Base-by-base conservation (phyloP, 2,888 invertebrate genomes). In the Orthosia cruda region DNA sequence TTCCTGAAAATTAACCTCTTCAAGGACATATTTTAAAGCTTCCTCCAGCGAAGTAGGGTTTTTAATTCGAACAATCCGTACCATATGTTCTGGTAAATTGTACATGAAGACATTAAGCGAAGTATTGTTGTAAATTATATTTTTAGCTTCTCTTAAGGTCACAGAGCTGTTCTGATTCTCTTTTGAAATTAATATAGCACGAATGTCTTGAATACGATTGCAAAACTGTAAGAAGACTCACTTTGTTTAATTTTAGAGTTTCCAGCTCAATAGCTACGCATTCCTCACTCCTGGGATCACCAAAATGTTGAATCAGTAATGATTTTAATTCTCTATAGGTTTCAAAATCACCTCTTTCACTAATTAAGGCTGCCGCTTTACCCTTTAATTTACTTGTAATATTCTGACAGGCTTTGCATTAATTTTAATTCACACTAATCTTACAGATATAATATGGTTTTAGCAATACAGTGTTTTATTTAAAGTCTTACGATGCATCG, bases 271-370 rank as follows among this genome's bases (percentile, higher is more conserved):
- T 59, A 18, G 18, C 18, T 16, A 40, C 26, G 26, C 26, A 26
- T 59, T 59, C 59, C 5, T 40, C 59, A 13, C 55, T 55, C 12
- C 55, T 55, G 23, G 23, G 23, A 55, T 55, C 23, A 20, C 55
- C 55, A 55, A 59, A 59, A 32, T 32, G 18, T 59, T 59, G 59
- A n/a, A 59, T 59, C 32, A 59, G n/a, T 32, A 59, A 32, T 32
- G 58, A 59, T 32, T 59, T 59, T n/a, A 59, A 59, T 32, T 59
- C 58, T 16, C 4, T 20, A 47, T 23, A 47, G 2, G 47, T 62
- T 32, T 58, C 58, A 32, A 58, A 11, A 9, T 58, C 32, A 32
- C 32, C 59, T n/a, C 32, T 59, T 59, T 59, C 58, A 32, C 58
- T 59, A 12, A 32, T 4, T 5, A 26, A 12, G 18, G 12, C 26